Conservation (phyloP, 2,888 invertebrate species). For the Venusia cambrica region DNA sequence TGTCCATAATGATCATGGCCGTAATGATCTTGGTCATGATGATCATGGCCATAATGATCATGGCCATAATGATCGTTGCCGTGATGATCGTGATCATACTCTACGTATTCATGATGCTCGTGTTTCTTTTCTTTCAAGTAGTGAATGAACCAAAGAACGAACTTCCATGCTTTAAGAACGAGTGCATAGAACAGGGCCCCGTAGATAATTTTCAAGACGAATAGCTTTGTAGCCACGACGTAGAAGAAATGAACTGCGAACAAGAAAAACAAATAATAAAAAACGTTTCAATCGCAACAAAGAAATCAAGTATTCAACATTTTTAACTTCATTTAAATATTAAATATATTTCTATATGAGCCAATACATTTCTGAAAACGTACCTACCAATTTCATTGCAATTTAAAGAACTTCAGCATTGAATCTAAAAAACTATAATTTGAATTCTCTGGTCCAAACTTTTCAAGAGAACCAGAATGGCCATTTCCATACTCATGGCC, state of each 20-base stretch:
- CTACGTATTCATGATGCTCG: conserved; percentile 50
- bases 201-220: conserved; percentile 63
- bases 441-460: conserved; percentile 6
- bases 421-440: conserved; percentile 16
- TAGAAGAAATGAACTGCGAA: conserved; percentile 69
- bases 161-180: conserved; percentile 61
- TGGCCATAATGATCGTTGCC: conserved; percentile 22
- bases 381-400: conserved; percentile 35
- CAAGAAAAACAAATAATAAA: conserved; percentile 37
- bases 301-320: too few species aligned
- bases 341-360: too few species aligned
- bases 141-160: conserved; percentile 63
- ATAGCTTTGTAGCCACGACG: conserved; percentile 62
- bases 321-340: too few species aligned
- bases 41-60: conserved; percentile 18
- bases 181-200: conserved; percentile 60
- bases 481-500: conserved; percentile 6
- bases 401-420: conserved; percentile 21
- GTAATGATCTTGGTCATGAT: conserved; percentile 26
- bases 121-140: conserved; percentile 58
- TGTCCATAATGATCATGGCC: conserved; percentile 24
- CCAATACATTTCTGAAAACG: too few species aligned
- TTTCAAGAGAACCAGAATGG: conserved; percentile 1
- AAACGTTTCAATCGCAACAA: too few species aligned
- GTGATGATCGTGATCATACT: conserved; percentile 43